phyloP scores from a whole-genome alignment of 2,113 vertebrate genomes.

The Labeo rohita region DNA sequence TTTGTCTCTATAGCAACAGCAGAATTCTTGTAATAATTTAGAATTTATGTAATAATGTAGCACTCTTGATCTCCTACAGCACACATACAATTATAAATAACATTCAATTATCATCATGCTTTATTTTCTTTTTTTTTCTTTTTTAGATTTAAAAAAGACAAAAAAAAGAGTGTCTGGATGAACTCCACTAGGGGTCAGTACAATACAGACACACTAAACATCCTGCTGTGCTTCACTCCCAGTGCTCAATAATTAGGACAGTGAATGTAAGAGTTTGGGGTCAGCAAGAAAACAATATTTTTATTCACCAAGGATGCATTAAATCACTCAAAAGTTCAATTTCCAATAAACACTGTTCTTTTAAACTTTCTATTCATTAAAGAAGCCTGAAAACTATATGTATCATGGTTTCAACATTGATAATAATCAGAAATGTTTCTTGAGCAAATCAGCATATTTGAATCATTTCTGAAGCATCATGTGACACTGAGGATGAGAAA shows the following conservation, averaged over 20 bases:
- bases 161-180: not conserved
- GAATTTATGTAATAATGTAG: not conserved
- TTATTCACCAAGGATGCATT: not conserved
- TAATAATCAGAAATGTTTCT: no score
- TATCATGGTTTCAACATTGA: no score
- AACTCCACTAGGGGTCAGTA: constrained; percentile 12
- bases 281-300: not conserved
- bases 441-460: no score
- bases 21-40: not conserved
- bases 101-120: not conserved
- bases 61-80: not conserved
- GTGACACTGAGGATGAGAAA: no score
- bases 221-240: not conserved
- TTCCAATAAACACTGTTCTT: no score
- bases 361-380: no score
- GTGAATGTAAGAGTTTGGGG: not conserved
- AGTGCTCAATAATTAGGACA: not conserved
- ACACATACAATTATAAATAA: not conserved
- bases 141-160: not conserved
- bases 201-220: not conserved
- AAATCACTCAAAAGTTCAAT: not conserved
- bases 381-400: no score
- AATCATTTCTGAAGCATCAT: no score
- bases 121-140: not conserved
- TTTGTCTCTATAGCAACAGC: not conserved